Evolutionary conservation across 2,888 invertebrate genomes (phyloP), one percentile per base, ranked within the genome.

Genomic region (Sinopyrophorus schimmeli): DNA sequence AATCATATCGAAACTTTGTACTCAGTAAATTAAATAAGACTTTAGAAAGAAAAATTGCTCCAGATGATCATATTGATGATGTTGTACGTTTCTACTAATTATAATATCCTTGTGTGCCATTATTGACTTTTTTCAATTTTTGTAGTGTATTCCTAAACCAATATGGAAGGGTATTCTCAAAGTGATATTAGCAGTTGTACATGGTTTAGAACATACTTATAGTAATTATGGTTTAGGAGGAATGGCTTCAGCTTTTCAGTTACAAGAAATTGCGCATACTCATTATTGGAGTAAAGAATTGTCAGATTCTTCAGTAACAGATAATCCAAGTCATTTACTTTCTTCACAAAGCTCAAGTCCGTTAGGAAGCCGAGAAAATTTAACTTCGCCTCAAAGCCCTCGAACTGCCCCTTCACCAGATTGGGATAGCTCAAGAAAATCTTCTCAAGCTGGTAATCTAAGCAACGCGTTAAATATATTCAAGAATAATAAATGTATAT

Each of bases 101-200:
- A 6, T 30, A 14, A 5, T 26, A 7, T 26, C 26, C 10, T 5
- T 5, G 3, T 7, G 26, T n/a, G 14, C 11, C 0, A 34, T 18
- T 21, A 2, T 27, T 12, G 3, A 11, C 11, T 5, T 3, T 3
- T 11, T 10, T 3, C 14, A 5, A 27, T 6, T 20, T 20, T 74
- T 76, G 12, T 71, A 92, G 93, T 92, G 91, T 69, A 80, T 99
- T 4, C 82, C 89, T 42, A 91, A 92, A 68, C 80, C 89, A 0
- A 85, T 97, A 14, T 98, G 94, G 89, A 98, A 98, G 72, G 99
- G 98, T 20, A 93, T 96, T 87, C 75, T 96, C 40, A 94, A 94
- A 75, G 84, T 96, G 43, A 76, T 97, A 16, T 89, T 89, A 74
- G 89, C 95, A 1, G 86, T 94, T 24, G 84, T 92, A 3, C 86